Evolutionary conservation across 2,797 vertebrate genomes (phyloP), one percentile per base, ranked within the genome.

Genomic region (Xenops minutus): DNA sequence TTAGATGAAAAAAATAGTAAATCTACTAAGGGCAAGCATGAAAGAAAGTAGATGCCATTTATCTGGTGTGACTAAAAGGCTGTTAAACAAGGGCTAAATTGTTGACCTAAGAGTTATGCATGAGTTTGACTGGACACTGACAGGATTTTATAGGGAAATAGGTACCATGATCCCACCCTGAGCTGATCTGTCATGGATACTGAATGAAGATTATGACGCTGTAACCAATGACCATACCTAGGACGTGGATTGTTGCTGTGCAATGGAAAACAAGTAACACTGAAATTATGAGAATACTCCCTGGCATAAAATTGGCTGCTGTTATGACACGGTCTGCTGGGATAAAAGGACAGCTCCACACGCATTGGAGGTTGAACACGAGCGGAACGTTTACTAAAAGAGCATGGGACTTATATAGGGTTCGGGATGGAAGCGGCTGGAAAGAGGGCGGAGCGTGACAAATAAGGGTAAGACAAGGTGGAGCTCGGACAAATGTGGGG

Each of bases 121-220:
- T 2, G 49, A 55, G 6, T 67, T 26, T 67, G 32, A 17, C 21
- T 58, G 29, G 32, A 56, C 5, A 61, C 27, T 30, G 20, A 39
- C 12, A 61, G 20, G 32, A n/a, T 51, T 85, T 74, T 62, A 32
- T 3, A 67, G 3, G 7, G 29, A 75, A 84, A 51, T 3, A 56
- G 18, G 3, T 34, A 34, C n/a, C 39, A 27, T 37, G 9, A 61
- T 67, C 34, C 8, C 6, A 56, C 14, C 5, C 17, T n/a, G 59
- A 71, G 41, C 2, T 21, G 34, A 36, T 34, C 14, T 54, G 21
- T 21, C 29, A 54, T 30, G 36, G 43, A 34, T 32, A 26, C 15
- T 30, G 8, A 7, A 19, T 6, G 22, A 78, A 68, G 30, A 32
- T 49, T n/a, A 10, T 0, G 2, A 24, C n/a, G 1, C 0, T 37